Base-by-base conservation (phyloP, 2,113 vertebrate species). In the Nesogale talazaci region DNA sequence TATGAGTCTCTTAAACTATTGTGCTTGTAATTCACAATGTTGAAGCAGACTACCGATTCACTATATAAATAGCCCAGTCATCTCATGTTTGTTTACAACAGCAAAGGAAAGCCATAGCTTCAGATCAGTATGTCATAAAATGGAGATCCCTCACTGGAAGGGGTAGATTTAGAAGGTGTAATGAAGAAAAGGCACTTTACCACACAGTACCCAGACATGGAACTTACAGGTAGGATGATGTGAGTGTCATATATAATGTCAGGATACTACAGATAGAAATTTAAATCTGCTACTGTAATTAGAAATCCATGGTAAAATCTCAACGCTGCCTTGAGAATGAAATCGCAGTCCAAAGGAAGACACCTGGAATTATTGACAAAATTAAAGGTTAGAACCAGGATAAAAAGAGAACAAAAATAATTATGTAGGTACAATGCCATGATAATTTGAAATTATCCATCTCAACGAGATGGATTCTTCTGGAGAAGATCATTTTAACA, bases 1-100 rank as follows among this genome's bases (percentile, higher is more conserved):
- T 96, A 95, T 91, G 88, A 94, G 83, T 81, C 87, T 94, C 70
- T 94, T 93, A 94, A 2, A 91, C 70, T 96, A 93, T 93, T 94
- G 22, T 74, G 76, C 61, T 86, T 31, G 59, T 88, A 95, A 94
- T 85, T 92, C 36, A 95, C 92, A 94, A 95, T 96, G 97, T 90
- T 96, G 96, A 97, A 96, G 63, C 95, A 96, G 83, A 94, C 93
- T 88, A 85, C 91, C 10, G 91, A 95, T 85, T 95, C 93, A 94
- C 95, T 84, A 79, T 94, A 97, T 96, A 95, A 97, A 95, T 91
- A 94, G 83, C 95, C 89, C 74, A 90, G 95, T 91, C 93, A 96
- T 75, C 83, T 88, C 93, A 94, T 92, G 90, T 94, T 93, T 95
- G 95, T 94, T 97, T 96, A 92, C 83, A 94, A 88, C 94, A 93